Percentiles rank a stretch among this genome's conserved stretches.
These are phyloP conservation scores for Petrophora chlorosata DNA, from an alignment of 2,888 invertebrate genomes.

Conservation along the genomic window DNA sequence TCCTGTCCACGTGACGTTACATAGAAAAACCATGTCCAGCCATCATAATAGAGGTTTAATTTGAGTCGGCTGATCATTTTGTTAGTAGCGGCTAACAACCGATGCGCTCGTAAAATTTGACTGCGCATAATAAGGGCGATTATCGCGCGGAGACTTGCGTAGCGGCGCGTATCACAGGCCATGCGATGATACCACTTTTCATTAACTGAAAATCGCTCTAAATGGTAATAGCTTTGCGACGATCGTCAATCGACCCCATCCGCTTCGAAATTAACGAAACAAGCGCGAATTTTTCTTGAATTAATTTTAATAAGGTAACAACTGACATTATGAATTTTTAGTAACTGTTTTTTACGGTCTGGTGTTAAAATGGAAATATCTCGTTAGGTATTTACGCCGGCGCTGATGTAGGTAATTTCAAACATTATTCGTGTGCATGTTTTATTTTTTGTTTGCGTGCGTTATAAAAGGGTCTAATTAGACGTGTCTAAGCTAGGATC, in stretches of 20 bases:
- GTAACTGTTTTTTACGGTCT: slow-evolving; percentile 59
- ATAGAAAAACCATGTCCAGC: slow-evolving; percentile 61
- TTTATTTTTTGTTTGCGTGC: slow-evolving; percentile 39
- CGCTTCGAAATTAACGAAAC: slow-evolving; percentile 67
- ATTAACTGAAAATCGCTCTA: slow-evolving; percentile 78
- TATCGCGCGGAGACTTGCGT: slow-evolving; percentile 65
- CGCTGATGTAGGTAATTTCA: slow-evolving; percentile 46
- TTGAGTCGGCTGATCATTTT: slow-evolving; percentile 70
- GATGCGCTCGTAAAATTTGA: slow-evolving; percentile 81
- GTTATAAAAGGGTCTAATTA: slow-evolving; percentile 49
- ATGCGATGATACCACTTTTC: slow-evolving; percentile 66
- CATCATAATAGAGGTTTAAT: slow-evolving; percentile 69
- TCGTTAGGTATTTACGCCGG: slow-evolving; percentile 45
- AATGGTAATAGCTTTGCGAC: slow-evolving; percentile 70
- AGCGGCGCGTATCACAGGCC: slow-evolving; percentile 60
- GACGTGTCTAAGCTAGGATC: slow-evolving; percentile 54
- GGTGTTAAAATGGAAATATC: slow-evolving; percentile 54
- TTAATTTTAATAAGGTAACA: slow-evolving; percentile 73
- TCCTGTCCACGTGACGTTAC: slow-evolving; percentile 59
- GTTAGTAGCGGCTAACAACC: slow-evolving; percentile 73
- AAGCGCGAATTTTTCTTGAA: slow-evolving; percentile 67
- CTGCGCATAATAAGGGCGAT: slow-evolving; percentile 79
- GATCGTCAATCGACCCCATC: slow-evolving; percentile 55
- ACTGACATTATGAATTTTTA: slow-evolving; percentile 61
- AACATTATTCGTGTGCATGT: slow-evolving; percentile 38